phyloP scores from a whole-genome alignment of 92 coral and sea anemone genomes.

The Hydrozoanthus gracilis region DNA sequence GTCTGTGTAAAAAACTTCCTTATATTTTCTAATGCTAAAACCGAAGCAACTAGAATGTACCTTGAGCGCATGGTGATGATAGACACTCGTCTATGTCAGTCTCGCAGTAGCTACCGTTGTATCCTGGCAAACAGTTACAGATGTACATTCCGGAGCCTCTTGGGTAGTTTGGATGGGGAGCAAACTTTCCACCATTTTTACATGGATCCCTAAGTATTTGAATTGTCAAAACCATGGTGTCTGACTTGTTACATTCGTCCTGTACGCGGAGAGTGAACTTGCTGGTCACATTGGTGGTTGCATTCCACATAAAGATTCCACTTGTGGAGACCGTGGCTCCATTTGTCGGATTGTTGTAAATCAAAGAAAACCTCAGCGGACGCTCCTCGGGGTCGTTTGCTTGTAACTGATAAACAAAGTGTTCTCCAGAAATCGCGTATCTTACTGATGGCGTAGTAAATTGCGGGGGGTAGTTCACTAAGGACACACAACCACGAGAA shows the following conservation, averaged over 20 bases:
- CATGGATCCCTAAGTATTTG: constrained; percentile 56
- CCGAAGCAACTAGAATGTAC: constrained; percentile 17
- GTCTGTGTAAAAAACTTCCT: too few species aligned
- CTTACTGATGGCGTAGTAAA: constrained; percentile 38
- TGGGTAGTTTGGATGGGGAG: constrained; percentile 49
- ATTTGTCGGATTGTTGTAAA: constrained; percentile 30
- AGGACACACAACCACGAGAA: neutral
- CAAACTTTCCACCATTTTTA: constrained; percentile 60
- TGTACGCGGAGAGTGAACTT: constrained; percentile 54
- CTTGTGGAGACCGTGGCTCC: constrained; percentile 30
- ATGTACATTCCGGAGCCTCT: constrained; percentile 60
- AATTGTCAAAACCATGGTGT: constrained; percentile 48
- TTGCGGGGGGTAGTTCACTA: constrained; percentile 58
- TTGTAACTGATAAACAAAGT: constrained; percentile 42
- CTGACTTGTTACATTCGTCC: constrained; percentile 63
- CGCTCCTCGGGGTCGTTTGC: constrained; percentile 68
- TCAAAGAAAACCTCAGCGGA: constrained; percentile 48
- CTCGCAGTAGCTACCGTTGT: constrained; percentile 59
- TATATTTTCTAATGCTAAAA: neutral
- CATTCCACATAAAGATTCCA: constrained; percentile 54
- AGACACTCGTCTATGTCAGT: constrained; percentile 63
- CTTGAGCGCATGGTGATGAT: constrained; percentile 61
- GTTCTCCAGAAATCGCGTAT: constrained; percentile 53
- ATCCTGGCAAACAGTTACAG: constrained; percentile 60
- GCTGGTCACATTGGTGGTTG: constrained; percentile 23